phyloP scores from a whole-genome alignment of 35 echinoderm and acorn worm genomes.

The Heliocidaris tuberculata region DNA sequence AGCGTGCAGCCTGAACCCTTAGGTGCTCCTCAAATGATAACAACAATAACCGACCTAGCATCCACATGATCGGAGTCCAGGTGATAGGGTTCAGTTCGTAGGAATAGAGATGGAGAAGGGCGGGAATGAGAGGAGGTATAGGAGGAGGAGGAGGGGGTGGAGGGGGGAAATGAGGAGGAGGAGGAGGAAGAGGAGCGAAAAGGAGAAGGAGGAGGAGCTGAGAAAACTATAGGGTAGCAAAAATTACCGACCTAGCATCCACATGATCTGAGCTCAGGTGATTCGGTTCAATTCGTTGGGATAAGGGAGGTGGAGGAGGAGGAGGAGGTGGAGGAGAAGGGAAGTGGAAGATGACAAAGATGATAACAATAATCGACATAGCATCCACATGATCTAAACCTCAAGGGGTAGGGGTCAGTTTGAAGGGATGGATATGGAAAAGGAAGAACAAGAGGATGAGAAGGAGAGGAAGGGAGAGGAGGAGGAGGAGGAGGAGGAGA shows the following conservation, averaged over 20 bases:
- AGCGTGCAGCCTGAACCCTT: conserved; percentile 19
- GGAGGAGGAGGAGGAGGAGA: not conserved
- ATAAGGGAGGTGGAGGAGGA: not conserved
- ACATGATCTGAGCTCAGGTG: not conserved
- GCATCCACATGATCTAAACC: too few species aligned
- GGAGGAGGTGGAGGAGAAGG: not conserved
- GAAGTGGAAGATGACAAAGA: too few species aligned
- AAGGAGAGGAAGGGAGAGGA: not conserved
- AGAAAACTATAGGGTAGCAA: too few species aligned
- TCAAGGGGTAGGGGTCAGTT: too few species aligned
- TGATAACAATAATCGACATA: too few species aligned
- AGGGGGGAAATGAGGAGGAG: too few species aligned
- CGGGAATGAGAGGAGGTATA: not conserved
- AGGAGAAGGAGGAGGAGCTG: too few species aligned
- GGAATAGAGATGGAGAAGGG: not conserved
- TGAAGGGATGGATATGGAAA: too few species aligned
- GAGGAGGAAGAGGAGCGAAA: too few species aligned
- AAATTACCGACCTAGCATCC: not conserved
- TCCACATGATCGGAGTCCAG: not conserved
- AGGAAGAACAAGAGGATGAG: not conserved
- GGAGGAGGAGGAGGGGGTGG: not conserved
- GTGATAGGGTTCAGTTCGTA: not conserved
- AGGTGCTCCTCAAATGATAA: conserved; percentile 6
- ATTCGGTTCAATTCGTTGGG: not conserved
- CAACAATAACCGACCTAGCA: conserved; percentile 33